Base-by-base conservation (phyloP, 2,797 vertebrate species). In the Dicrostonyx torquatus region DNA sequence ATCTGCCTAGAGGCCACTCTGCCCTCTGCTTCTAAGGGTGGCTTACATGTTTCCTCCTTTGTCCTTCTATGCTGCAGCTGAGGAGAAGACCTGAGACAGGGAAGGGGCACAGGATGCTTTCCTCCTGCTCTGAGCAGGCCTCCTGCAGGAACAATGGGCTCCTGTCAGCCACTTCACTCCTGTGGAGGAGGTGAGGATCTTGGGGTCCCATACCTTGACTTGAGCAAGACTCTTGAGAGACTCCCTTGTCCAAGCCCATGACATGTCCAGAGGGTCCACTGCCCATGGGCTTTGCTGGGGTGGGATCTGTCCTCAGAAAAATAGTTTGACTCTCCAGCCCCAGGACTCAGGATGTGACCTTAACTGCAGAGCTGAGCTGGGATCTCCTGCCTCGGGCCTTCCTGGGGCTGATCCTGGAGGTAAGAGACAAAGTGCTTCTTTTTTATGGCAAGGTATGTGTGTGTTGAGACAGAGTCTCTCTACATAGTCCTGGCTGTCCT, bases 321-420 rank as follows among this genome's bases (percentile, higher is more conserved):
- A 1, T 0, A 4, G 5, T 15, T 2, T 20, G 58, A 11, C 2
- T 26, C 29, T 48, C 18, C 12, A 4, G 50, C 9, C 43, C 82
- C 76, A 2, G 1, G n/a, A 11, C 43, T 37, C 2, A 20, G 3
- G 20, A 4, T 37, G 40, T 50, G 50, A 29, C 29, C 22, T 43
- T 4, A 22, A 24, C 31, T 48, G 45, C 62, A 26, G 43, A 85
- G 12, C 7, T 4, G 31, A 50, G 12, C 60, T 24, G 31, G 62
- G 82, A 26, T 85, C 45, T 66, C 20, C 20, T 68, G 31, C 6
- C 6, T 22, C 0, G 0, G 29, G 12, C 43, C 31, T 66, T 66
- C 3, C 5, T 24, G 29, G 48, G 43, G 17, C 43, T 84, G 60
- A 66, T 31, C 62, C 80, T n/a, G 80, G 6, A 62, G 40, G 80